Base-by-base conservation (phyloP, 2,113 vertebrate genomes). In the Saguinus imperator region DNA sequence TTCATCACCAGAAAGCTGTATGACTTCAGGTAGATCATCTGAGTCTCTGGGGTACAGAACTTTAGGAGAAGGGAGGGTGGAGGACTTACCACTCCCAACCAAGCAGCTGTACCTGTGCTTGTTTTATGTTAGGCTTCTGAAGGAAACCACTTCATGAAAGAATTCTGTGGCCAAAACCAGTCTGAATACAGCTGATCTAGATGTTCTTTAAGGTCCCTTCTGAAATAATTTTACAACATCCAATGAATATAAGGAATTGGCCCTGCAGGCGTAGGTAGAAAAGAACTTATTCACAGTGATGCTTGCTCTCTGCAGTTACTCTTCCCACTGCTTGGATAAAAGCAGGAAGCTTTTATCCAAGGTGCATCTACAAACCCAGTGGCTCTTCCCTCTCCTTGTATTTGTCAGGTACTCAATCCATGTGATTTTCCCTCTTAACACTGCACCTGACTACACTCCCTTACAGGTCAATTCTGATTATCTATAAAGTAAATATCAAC, bases 401-500 rank as follows among this genome's bases (percentile, higher is more conserved):
- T 21, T 18, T 45, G 82, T 83, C 43, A 91, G 83, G 70, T 57
- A 48, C n/a, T 55, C 10, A 5, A 58, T 14, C 4, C 18, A 70
- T 58, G 16, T 64, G 52, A 55, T 48, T 55, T 83, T 43, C 37
- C 29, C 73, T 87, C 32, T n/a, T 29, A 83, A 55, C 29, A 32
- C 0, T 48, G 80, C 43, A 57, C 27, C 52, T 70, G 50, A 29
- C 9, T 96, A 27, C 17, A 68, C 37, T 58, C 82, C 17, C 37
- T 92, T 52, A 76, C 23, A 37, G 89, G 6, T 86, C 66, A 55
- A 81, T 81, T 87, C 43, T 66, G 64, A 81, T 85, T 82, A 88
- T 61, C 64, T 88, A 11, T 72, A 76, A 91, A 94, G 68, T 86
- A 83, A 89, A 92, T 77, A 85, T 88, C 81, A 84, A 58, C 18